phyloP scores from a whole-genome alignment of 2,797 vertebrate genomes.

The Myotis planiceps region DNA sequence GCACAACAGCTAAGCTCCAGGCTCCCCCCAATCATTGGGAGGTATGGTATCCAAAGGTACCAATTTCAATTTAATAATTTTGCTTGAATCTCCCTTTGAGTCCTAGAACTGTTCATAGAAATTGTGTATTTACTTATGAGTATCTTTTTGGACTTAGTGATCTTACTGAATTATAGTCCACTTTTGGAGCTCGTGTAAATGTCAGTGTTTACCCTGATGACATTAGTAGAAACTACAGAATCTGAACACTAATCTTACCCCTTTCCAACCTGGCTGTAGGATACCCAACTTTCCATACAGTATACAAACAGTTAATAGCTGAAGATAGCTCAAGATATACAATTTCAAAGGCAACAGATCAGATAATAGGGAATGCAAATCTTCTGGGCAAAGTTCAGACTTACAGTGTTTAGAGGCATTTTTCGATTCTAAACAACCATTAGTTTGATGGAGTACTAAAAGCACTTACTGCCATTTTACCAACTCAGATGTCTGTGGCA shows the following conservation, averaged over 20 bases:
- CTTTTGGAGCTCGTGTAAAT: slow-evolving; percentile 48
- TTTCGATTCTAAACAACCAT: slow-evolving; percentile 81
- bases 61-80: slow-evolving; percentile 41
- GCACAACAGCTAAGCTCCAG: slow-evolving; percentile 9
- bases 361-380: slow-evolving; percentile 84
- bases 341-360: slow-evolving; percentile 85
- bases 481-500: slow-evolving; percentile 63
- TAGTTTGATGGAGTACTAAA: slow-evolving; percentile 79
- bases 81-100: slow-evolving; percentile 31
- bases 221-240: slow-evolving; percentile 27
- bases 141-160: slow-evolving; percentile 25
- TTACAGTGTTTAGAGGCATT: slow-evolving; percentile 81
- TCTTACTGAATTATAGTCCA: slow-evolving; percentile 27
- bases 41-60: background rate
- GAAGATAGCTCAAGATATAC: slow-evolving; percentile 83
- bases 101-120: slow-evolving; percentile 45
- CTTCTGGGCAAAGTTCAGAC: slow-evolving; percentile 85
- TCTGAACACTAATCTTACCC: slow-evolving; percentile 46
- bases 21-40: slow-evolving; percentile 22
- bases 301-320: slow-evolving; percentile 72
- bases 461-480: slow-evolving; percentile 79
- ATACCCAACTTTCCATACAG: slow-evolving; percentile 64
- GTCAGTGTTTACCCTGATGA: background rate
- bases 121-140: slow-evolving; percentile 11
- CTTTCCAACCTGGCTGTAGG: slow-evolving; percentile 36